Percentiles rank a stretch among this genome's conserved stretches.
These are phyloP conservation scores for Tachysurus vachellii DNA, from an alignment of 2,113 vertebrate species.

Conservation along the genomic window DNA sequence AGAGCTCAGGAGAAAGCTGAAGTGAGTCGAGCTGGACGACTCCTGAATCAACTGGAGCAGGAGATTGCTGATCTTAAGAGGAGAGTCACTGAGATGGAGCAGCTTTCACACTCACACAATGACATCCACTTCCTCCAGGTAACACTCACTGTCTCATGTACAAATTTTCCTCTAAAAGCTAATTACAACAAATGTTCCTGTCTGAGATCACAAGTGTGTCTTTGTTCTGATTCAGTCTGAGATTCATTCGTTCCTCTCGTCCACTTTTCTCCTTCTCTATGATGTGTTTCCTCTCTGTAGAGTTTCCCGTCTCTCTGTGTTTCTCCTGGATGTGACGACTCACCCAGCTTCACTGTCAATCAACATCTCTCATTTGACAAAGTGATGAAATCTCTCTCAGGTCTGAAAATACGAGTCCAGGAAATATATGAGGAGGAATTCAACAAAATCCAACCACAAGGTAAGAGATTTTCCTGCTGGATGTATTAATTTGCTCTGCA, in stretches of 20 bases:
- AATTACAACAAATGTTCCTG: too few species aligned
- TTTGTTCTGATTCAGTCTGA: background rate
- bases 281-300: background rate
- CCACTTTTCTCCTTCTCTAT: background rate
- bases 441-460: background rate
- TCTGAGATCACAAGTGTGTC: too few species aligned
- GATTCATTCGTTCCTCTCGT: background rate
- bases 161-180: too few species aligned
- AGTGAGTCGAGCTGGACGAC: too few species aligned
- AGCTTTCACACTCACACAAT: slow-evolving; percentile 47
- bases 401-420: background rate
- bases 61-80: slow-evolving; percentile 42
- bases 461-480: background rate
- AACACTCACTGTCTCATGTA: too few species aligned
- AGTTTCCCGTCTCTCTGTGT: background rate
- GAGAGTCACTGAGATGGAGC: slow-evolving; percentile 41
- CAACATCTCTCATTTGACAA: background rate
- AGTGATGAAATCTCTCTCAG: background rate
- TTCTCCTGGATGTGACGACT: background rate
- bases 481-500: background rate
- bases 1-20: too few species aligned
- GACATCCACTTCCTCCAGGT: slow-evolving; percentile 44
- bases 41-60: background rate
- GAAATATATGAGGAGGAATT: background rate
- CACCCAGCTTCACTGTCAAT: background rate